Conservation (phyloP, 2,888 invertebrate species). For the Tetramorium bicarinatum region DNA sequence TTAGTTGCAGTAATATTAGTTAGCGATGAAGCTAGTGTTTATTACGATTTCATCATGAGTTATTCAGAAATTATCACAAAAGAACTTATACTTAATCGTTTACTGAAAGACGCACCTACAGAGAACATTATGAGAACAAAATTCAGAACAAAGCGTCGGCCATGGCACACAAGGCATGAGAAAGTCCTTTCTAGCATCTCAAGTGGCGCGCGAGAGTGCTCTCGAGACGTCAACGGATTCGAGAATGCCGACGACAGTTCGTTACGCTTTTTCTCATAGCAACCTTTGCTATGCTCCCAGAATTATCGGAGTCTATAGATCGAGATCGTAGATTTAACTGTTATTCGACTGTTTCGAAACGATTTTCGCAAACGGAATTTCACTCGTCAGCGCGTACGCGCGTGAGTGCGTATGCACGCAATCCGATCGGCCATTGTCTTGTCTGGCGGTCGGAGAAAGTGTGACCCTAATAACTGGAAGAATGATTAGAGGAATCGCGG, state of each 20-base stretch:
- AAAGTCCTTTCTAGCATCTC: conserved; percentile 37
- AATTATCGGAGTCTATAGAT: conserved; percentile 18
- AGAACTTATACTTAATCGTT: neutral
- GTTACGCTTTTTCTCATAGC: conserved; percentile 32
- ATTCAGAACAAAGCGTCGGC: conserved; percentile 9
- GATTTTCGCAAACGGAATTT: conserved; percentile 75
- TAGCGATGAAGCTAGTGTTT: neutral
- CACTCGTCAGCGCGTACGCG: conserved; percentile 66
- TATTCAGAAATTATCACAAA: neutral
- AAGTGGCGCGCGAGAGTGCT: conserved; percentile 39
- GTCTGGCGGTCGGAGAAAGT: conserved; percentile 79
- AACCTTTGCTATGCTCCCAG: neutral
- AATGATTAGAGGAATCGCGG: conserved; percentile 82
- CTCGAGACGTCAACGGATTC: conserved; percentile 37
- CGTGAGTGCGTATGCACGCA: conserved; percentile 65
- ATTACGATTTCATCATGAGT: neutral
- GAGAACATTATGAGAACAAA: conserved; percentile 20
- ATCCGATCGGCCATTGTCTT: conserved; percentile 72
- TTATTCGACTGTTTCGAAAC: conserved; percentile 43
- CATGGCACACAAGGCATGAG: conserved; percentile 18
- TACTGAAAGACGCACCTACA: neutral
- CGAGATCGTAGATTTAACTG: conserved; percentile 20
- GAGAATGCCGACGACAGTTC: conserved; percentile 41
- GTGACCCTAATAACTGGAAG: conserved; percentile 82
- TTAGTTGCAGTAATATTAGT: neutral